A percentile compares a stretch with the other conserved stretches of the same genome.
phyloP scores from a whole-genome alignment of 1,140 invertebrate genomes.

The Oreohelix idahoensis region DNA sequence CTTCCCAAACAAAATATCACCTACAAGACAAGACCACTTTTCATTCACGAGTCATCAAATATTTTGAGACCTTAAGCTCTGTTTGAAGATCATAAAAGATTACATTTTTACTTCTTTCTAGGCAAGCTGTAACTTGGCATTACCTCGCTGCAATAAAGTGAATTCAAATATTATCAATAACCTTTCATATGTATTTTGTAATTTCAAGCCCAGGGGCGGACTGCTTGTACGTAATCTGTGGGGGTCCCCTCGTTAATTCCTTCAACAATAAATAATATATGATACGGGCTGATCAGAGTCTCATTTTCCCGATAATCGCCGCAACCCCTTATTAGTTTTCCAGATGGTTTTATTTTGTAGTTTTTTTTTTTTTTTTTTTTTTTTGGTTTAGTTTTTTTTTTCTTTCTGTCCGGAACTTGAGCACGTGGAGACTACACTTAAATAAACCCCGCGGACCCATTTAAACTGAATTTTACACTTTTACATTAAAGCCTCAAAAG shows the following conservation, averaged over 20 bases:
- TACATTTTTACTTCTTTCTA: too few species aligned
- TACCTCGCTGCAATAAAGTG: too few species aligned
- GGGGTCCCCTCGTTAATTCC: not conserved
- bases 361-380: not conserved
- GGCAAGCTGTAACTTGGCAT: too few species aligned
- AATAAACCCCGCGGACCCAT: not conserved
- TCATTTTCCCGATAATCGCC: not conserved
- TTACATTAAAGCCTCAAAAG: slow-evolving; percentile 13
- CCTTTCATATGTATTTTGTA: not conserved
- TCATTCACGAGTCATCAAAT: too few species aligned
- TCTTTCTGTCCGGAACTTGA: not conserved
- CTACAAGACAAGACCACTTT: too few species aligned
- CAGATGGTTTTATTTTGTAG: not conserved
- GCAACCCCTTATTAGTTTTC: not conserved
- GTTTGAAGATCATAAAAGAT: too few species aligned
- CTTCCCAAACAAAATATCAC: too few species aligned
- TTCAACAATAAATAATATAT: not conserved
- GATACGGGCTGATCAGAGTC: not conserved
- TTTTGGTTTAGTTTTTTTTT: not conserved
- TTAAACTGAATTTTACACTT: not conserved
- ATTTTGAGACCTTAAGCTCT: too few species aligned
- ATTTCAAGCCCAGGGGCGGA: not conserved
- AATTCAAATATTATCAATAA: not conserved
- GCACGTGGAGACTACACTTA: not conserved
- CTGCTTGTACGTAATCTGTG: not conserved